A percentile compares a stretch with the other conserved stretches of the same genome.
phyloP scores from a whole-genome alignment of 2,113 vertebrate genomes.

The Tychaedon coryphoeus region DNA sequence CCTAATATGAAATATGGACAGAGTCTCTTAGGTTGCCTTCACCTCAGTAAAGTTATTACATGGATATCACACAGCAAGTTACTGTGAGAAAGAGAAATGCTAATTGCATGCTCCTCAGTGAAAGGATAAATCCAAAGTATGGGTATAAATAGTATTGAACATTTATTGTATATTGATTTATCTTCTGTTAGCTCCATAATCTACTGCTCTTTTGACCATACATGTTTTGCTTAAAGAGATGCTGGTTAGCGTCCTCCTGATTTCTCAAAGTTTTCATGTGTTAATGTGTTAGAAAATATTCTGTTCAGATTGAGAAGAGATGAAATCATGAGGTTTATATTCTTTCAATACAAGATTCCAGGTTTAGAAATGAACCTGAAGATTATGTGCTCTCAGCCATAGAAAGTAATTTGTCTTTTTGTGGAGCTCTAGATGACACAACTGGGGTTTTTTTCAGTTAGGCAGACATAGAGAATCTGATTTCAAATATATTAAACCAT shows the following conservation, averaged over 20 bases:
- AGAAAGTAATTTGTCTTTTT: constrained; percentile 36
- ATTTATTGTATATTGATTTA: neutral
- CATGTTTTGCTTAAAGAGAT: neutral
- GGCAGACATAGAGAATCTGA: neutral
- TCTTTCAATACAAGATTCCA: neutral
- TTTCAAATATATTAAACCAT: constrained; percentile 19
- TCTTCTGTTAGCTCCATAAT: neutral
- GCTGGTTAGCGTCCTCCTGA: neutral
- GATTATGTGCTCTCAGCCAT: neutral
- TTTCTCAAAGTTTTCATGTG: neutral
- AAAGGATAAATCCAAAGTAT: neutral
- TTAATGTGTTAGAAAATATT: neutral
- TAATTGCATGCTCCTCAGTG: neutral
- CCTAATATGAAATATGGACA: neutral
- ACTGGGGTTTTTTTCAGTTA: neutral
- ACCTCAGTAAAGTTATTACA: neutral
- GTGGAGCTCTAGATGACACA: neutral
- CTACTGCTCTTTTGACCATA: neutral
- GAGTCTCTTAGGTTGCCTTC: neutral
- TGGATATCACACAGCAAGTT: neutral
- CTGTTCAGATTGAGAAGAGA: neutral
- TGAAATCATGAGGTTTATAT: neutral
- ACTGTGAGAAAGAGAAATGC: neutral
- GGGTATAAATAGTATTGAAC: neutral
- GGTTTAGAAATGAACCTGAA: constrained; percentile 41